Evolutionary conservation across 2,113 vertebrate genomes (phyloP).

Genomic region (Oreochromis tanganicae): DNA sequence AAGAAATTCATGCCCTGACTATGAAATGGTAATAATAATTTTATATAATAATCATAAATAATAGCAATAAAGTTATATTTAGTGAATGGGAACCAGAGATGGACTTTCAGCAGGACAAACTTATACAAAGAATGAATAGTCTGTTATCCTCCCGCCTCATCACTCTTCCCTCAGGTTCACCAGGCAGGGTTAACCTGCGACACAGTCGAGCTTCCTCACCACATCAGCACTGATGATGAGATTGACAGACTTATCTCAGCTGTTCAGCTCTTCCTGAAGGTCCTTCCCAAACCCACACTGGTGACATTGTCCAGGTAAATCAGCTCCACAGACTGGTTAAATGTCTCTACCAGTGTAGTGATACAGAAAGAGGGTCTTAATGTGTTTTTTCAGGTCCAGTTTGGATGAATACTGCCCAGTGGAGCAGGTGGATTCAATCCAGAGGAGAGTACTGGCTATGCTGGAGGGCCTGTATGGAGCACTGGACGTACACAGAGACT

Average conservation of each 20-base stretch:
- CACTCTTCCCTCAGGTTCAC: conserved; percentile 78
- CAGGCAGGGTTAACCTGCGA: conserved; percentile 96
- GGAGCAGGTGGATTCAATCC: conserved; percentile 89
- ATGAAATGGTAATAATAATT: conserved; percentile 83
- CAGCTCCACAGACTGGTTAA: neutral
- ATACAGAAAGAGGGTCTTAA: neutral
- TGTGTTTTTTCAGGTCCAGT: conserved; percentile 80
- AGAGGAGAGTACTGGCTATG: conserved; percentile 76
- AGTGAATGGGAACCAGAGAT: neutral
- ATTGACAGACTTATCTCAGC: conserved; percentile 78
- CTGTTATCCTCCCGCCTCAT: rapidly evolving
- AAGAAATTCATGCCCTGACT: conserved; percentile 81
- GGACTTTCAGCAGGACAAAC: neutral
- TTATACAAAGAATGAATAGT: neutral
- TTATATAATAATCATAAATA: rapidly evolving
- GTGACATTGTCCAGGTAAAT: conserved; percentile 88
- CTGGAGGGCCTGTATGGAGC: conserved; percentile 76
- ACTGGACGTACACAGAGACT: conserved; percentile 83
- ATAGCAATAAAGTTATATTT: neutral
- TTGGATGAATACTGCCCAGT: conserved; percentile 95
- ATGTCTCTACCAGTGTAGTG: neutral
- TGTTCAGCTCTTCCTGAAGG: conserved; percentile 69
- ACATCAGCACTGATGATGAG: conserved; percentile 85
- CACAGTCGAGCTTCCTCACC: conserved; percentile 89
- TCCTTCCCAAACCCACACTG: conserved; percentile 82